These are phyloP conservation scores for Morus bassanus DNA, from an alignment of 2,797 vertebrate species.

Conservation along the genomic window DNA sequence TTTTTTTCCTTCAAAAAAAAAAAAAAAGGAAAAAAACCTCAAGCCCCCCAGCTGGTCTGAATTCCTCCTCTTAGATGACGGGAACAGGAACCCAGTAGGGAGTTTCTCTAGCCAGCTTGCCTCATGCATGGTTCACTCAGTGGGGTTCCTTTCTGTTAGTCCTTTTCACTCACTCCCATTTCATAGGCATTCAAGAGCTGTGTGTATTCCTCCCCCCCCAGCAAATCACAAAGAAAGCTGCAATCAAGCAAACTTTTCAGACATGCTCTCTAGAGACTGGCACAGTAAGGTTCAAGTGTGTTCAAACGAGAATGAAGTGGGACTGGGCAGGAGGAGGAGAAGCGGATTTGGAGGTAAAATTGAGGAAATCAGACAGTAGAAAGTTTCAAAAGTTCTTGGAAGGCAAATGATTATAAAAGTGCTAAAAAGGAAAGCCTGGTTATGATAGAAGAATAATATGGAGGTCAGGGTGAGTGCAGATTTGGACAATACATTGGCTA, in stretches of 20 bases:
- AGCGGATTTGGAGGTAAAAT: conserved; percentile 28
- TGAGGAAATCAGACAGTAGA: not conserved
- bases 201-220: not conserved
- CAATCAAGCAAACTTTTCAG: conserved; percentile 63
- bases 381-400: conserved; percentile 46
- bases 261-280: not conserved
- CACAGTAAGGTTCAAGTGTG: conserved; percentile 18
- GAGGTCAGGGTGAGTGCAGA: conserved; percentile 33
- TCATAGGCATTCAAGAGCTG: conserved; percentile 30
- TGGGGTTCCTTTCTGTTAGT: conserved; percentile 49
- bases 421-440: not conserved
- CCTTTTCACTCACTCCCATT: conserved; percentile 56
- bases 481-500: conserved; percentile 39
- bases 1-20: not conserved
- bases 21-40: not conserved
- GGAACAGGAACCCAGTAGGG: conserved; percentile 19
- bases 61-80: not conserved
- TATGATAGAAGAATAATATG: not conserved
- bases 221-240: conserved; percentile 24
- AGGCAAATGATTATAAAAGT: conserved; percentile 36
- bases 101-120: conserved; percentile 37
- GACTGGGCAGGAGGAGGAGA: conserved; percentile 45
- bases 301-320: conserved; percentile 35
- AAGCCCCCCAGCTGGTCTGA: not conserved
- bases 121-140: not conserved